Percentiles rank a stretch among this genome's conserved stretches.
Evolutionary conservation across 2,113 vertebrate species (phyloP).

Genomic region (Eptatretus burgeri): DNA sequence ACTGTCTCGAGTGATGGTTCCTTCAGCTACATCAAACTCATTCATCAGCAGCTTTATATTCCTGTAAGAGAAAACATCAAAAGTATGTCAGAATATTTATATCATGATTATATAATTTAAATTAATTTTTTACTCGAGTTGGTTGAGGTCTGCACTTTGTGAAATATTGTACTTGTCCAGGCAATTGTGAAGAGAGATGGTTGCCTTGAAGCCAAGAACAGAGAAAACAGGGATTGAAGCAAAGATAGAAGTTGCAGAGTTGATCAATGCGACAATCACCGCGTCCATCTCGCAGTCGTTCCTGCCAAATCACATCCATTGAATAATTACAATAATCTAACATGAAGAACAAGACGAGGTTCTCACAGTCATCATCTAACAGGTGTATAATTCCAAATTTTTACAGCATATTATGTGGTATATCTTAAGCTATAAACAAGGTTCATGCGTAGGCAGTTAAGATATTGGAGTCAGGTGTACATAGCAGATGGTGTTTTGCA

Average conservation of each 20-base stretch:
- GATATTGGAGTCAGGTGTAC: too few species aligned
- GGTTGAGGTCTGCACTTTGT: too few species aligned
- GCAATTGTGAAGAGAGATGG: slow-evolving; percentile 21
- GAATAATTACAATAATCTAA: too few species aligned
- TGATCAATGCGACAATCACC: slow-evolving; percentile 34
- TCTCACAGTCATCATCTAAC: too few species aligned
- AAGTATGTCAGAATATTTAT: neutral
- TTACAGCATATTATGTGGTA: too few species aligned
- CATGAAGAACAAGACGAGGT: too few species aligned
- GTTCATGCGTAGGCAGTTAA: too few species aligned
- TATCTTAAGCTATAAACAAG: too few species aligned
- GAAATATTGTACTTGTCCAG: slow-evolving; percentile 18
- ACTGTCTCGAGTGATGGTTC: slow-evolving; percentile 26
- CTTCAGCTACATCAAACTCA: slow-evolving; percentile 30
- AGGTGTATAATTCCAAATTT: too few species aligned
- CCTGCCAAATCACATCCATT: slow-evolving; percentile 16
- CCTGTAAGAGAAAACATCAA: slow-evolving; percentile 17
- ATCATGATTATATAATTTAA: neutral
- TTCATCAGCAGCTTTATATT: slow-evolving; percentile 39
- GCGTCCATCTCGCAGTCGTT: slow-evolving; percentile 59
- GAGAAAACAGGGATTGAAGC: slow-evolving; percentile 50
- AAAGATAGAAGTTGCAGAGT: slow-evolving; percentile 52
- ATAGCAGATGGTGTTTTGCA: too few species aligned
- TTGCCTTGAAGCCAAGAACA: slow-evolving; percentile 69
- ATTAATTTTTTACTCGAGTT: neutral